Conservation (phyloP, 2,888 invertebrate species). For the Patella pellucida region DNA sequence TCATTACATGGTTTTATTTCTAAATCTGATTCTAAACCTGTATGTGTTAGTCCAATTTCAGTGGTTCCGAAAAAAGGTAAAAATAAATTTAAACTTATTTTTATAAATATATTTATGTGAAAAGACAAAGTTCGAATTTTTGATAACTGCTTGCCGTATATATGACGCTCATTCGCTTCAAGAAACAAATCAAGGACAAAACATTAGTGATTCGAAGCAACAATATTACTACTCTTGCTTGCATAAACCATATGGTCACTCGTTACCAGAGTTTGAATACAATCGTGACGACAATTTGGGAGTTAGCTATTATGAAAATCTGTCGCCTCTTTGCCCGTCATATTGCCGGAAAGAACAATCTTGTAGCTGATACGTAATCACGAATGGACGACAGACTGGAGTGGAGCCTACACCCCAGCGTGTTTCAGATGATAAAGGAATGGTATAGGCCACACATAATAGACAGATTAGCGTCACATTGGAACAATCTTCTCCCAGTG, state of each 20-base stretch:
- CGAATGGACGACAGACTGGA: constrained; percentile 1
- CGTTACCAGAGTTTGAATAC: not conserved
- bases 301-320: not conserved
- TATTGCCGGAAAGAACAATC: not conserved
- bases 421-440: constrained; percentile 9
- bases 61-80: too few relatives aligned
- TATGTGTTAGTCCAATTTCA: too few relatives aligned
- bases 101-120: too few relatives aligned
- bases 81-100: too few relatives aligned
- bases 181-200: constrained; percentile 4
- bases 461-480: too few relatives aligned
- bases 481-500: too few relatives aligned
- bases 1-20: too few relatives aligned
- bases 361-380: not conserved
- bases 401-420: not conserved
- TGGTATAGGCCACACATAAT: too few relatives aligned
- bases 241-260: constrained; percentile 15
- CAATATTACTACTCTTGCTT: constrained; percentile 14
- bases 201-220: not conserved
- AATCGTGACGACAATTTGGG: constrained; percentile 9
- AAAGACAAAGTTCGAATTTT: not conserved
- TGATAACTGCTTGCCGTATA: constrained; percentile 13
- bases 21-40: too few relatives aligned
- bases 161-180: constrained; percentile 4
- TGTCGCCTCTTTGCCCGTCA: not conserved